phyloP scores from a whole-genome alignment of 23 tunicate species.

The Ciona savignyi region DNA sequence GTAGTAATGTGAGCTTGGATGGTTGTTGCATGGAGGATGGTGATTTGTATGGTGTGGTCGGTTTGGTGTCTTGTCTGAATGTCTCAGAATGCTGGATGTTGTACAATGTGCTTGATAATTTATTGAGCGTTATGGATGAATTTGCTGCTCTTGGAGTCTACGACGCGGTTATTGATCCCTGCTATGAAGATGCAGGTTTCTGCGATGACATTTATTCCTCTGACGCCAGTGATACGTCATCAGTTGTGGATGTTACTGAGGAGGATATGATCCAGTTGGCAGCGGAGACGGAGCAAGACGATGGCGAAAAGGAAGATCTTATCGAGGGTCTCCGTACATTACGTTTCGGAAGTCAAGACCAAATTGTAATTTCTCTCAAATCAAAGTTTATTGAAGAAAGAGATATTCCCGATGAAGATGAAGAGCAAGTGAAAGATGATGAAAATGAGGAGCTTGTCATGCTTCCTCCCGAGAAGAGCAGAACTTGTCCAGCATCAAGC shows the following conservation, averaged over 20 bases:
- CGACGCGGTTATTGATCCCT: slow-evolving; percentile 2
- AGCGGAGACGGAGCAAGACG: slow-evolving; percentile 75
- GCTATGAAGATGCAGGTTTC: background rate
- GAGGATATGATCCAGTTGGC: slow-evolving; percentile 67
- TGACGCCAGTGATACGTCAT: slow-evolving; percentile 11
- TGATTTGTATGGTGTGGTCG: slow-evolving; percentile 8
- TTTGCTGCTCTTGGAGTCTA: slow-evolving; percentile 26
- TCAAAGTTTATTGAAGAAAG: slow-evolving; percentile 40
- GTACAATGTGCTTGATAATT: slow-evolving; percentile 20
- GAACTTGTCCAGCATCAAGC: slow-evolving; percentile 55
- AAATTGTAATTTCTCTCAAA: slow-evolving; percentile 42
- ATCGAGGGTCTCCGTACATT: slow-evolving; percentile 55
- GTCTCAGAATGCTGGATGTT: slow-evolving; percentile 5
- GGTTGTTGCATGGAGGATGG: slow-evolving; percentile 6
- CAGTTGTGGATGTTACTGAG: slow-evolving; percentile 55
- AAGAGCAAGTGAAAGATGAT: slow-evolving; percentile 28
- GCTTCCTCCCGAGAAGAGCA: slow-evolving; percentile 50
- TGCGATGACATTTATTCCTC: background rate
- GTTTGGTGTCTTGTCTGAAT: slow-evolving; percentile 15
- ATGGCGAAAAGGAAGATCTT: slow-evolving; percentile 42
- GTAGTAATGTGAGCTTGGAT: background rate
- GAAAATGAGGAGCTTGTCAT: slow-evolving; percentile 19
- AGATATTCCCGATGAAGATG: slow-evolving; percentile 11
- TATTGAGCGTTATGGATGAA: slow-evolving; percentile 14
- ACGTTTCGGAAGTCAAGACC: slow-evolving; percentile 34